A percentile compares a stretch with the other conserved stretches of the same genome.
Conservation (phyloP, 2,797 vertebrate species). For the Chaetophractus vellerosus region DNA sequence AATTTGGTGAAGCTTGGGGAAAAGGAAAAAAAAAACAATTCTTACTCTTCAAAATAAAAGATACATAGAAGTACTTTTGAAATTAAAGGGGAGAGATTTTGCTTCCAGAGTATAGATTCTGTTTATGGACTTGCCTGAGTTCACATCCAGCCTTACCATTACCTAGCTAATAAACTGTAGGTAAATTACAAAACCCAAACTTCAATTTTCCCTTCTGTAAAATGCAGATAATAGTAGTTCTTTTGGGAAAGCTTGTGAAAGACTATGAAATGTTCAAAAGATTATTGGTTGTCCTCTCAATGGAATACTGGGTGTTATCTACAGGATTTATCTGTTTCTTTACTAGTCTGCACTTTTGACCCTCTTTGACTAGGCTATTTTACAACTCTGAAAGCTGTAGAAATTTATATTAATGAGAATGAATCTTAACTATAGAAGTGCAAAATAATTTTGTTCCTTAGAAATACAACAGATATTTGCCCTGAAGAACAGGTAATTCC, state of each 20-base stretch:
- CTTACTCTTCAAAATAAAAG: conserved; percentile 61
- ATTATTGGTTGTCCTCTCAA: neutral
- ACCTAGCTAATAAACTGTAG: neutral
- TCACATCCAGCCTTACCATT: neutral
- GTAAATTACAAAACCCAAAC: neutral
- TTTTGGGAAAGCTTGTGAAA: conserved; percentile 1
- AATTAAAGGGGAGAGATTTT: conserved; percentile 29
- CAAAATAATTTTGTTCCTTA: conserved; percentile 25
- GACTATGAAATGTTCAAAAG: conserved; percentile 1
- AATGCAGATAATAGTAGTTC: neutral
- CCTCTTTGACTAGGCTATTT: neutral
- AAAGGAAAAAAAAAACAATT: neutral
- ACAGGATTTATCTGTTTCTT: neutral
- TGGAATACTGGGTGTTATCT: neutral
- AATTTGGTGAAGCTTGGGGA: conserved; percentile 67
- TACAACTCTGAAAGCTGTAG: neutral
- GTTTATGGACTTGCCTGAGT: neutral
- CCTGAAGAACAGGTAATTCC: conserved; percentile 7
- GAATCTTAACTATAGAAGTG: conserved; percentile 46
- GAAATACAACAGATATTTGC: neutral
- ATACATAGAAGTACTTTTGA: conserved; percentile 23
- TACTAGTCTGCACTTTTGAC: neutral
- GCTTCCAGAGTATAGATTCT: conserved; percentile 20
- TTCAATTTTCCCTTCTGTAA: conserved; percentile 57
- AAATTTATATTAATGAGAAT: neutral